A percentile compares a stretch with the other conserved stretches of the same genome.
Conservation (phyloP, 2,113 vertebrate genomes). For the Prinia subflava region DNA sequence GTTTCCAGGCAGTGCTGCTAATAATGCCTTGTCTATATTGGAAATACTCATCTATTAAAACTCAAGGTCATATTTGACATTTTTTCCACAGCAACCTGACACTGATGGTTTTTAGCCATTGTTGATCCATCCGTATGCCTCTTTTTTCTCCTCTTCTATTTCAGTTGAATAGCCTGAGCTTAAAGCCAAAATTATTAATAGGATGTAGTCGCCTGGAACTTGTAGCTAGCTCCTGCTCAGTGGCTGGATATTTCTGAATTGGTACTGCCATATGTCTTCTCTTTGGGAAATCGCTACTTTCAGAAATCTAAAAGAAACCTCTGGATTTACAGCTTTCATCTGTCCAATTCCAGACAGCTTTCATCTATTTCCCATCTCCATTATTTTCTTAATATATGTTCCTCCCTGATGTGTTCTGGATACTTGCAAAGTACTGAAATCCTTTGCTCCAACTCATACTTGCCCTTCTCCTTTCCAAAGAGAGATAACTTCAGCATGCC, state of each 20-base stretch:
- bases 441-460: background rate
- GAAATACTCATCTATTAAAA: conserved; percentile 51
- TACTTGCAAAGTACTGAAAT: background rate
- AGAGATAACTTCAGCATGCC: background rate
- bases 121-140: background rate
- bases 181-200: conserved; percentile 46
- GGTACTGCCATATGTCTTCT: background rate
- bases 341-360: background rate
- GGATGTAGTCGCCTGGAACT: background rate
- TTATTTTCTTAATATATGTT: background rate
- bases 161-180: conserved; percentile 11
- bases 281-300: background rate
- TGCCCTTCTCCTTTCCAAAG: background rate
- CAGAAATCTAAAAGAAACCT: background rate
- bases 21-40: background rate
- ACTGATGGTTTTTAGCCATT: conserved; percentile 45
- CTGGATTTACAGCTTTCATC: background rate
- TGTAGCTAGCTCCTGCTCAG: background rate
- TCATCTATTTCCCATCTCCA: background rate
- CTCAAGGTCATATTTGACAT: conserved; percentile 27
- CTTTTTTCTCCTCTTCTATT: conserved; percentile 30
- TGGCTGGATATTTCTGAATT: background rate
- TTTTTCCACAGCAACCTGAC: conserved; percentile 57
- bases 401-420: background rate
- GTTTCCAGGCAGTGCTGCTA: conserved; percentile 25